phyloP scores from a whole-genome alignment of 2,797 vertebrate genomes.

The Hydrophis major region DNA sequence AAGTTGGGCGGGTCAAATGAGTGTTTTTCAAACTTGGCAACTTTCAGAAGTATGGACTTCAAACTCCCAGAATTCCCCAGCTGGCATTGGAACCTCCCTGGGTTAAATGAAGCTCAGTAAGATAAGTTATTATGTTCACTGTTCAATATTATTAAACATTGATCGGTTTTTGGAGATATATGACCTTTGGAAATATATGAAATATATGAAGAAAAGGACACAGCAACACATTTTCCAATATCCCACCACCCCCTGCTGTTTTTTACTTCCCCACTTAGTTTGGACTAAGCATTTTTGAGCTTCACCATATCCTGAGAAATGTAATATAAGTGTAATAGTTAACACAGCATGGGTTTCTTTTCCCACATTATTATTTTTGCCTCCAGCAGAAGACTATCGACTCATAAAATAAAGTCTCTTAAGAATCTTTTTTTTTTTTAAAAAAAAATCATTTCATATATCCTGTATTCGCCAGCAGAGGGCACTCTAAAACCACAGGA shows the following conservation, averaged over 20 bases:
- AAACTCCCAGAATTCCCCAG: not conserved
- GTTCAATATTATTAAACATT: not conserved
- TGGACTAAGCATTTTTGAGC: conserved; percentile 17
- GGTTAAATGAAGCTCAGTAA: not conserved
- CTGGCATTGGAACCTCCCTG: not conserved
- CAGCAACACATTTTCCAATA: not conserved
- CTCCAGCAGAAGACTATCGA: not conserved
- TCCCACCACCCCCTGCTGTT: not conserved
- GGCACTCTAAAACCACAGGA: conserved; percentile 38
- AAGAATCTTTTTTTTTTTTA: not conserved
- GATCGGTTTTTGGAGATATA: not conserved
- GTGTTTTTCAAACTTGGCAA: not conserved
- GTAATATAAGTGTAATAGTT: conserved; percentile 22
- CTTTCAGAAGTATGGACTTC: not conserved
- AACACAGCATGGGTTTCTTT: not conserved
- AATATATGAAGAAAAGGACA: not conserved
- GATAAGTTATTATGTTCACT: too few relatives aligned
- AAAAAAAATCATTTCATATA: not conserved
- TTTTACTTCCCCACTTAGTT: not conserved
- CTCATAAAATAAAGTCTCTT: not conserved
- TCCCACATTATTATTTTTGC: not conserved
- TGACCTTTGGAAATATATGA: not conserved
- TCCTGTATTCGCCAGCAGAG: conserved; percentile 40
- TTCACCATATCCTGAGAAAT: not conserved
- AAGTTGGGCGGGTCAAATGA: not conserved